phyloP scores from a whole-genome alignment of 2,888 invertebrate species.

The Agrotis exclamationis region DNA sequence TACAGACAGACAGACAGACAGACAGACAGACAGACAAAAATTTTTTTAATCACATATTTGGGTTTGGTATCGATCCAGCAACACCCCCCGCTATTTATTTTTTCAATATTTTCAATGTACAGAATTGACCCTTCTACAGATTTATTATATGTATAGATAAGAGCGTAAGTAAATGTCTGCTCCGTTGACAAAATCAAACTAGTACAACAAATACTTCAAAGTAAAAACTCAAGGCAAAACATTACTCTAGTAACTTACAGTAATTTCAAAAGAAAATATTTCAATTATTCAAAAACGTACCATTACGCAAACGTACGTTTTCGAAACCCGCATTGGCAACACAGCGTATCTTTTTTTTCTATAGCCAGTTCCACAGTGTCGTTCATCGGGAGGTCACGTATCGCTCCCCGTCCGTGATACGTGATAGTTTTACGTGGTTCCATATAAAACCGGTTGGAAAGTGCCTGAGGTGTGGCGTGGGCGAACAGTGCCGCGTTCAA shows the following conservation, averaged over 20 bases:
- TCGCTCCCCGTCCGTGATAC: conserved; percentile 65
- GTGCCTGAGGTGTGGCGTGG: conserved; percentile 88
- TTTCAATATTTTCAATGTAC: too few relatives aligned
- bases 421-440: conserved; percentile 86
- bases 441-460: conserved; percentile 87
- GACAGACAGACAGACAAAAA: too few relatives aligned
- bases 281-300: conserved; percentile 42
- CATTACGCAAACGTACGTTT: conserved; percentile 53
- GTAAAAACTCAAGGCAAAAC: conserved; percentile 26
- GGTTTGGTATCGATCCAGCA: too few relatives aligned
- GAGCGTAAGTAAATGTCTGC: conserved; percentile 27
- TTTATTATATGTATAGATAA: too few relatives aligned
- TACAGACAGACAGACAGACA: too few relatives aligned
- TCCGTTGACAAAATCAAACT: conserved; percentile 28
- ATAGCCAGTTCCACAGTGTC: conserved; percentile 76
- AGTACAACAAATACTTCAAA: conserved; percentile 15
- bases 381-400: conserved; percentile 70
- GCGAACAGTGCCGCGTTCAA: conserved; percentile 83
- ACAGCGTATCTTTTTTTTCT: conserved; percentile 74
- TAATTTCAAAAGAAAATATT: conserved; percentile 29
- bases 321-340: conserved; percentile 71
- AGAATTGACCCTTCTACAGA: too few relatives aligned
- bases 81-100: too few relatives aligned
- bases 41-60: too few relatives aligned
- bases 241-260: conserved; percentile 13